These are phyloP conservation scores for Nesogale talazaci DNA, from an alignment of 2,113 vertebrate genomes.

Conservation along the genomic window DNA sequence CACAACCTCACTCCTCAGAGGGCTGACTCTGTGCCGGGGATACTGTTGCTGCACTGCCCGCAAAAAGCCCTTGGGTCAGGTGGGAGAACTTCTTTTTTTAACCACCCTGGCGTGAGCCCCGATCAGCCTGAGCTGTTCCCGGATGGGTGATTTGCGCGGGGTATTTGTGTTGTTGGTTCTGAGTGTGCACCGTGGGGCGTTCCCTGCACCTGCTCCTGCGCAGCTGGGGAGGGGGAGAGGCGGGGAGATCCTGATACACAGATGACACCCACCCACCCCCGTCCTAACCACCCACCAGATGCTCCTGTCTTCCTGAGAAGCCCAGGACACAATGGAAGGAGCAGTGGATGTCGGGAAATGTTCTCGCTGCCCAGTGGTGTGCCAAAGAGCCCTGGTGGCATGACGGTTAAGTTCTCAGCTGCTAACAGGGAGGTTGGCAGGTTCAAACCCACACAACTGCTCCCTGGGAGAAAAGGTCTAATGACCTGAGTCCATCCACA, in stretches of 20 bases:
- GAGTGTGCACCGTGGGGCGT: neutral
- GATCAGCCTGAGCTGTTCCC: slow-evolving; percentile 27
- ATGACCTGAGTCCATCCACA: neutral
- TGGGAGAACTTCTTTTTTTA: slow-evolving; percentile 71
- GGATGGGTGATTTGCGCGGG: neutral
- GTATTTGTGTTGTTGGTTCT: slow-evolving; percentile 2
- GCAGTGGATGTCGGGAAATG: neutral
- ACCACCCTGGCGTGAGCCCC: slow-evolving; percentile 26
- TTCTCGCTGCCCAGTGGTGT: neutral
- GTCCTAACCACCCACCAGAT: neutral
- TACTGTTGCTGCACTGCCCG: slow-evolving; percentile 39
- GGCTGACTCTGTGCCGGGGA: slow-evolving; percentile 22
- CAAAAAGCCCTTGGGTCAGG: slow-evolving; percentile 52
- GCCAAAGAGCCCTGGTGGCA: neutral
- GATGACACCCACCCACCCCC: fast-evolving
- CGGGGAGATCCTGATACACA: neutral
- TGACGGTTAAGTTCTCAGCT: neutral
- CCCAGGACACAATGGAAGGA: fast-evolving
- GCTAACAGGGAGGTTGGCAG: neutral
- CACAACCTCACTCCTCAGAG: neutral
- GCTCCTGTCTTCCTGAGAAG: fast-evolving
- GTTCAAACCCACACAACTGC: neutral
- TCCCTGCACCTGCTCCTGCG: neutral
- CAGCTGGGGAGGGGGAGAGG: too few relatives aligned
- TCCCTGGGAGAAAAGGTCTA: neutral